A percentile compares a stretch with the other conserved stretches of the same genome.
phyloP scores from a whole-genome alignment of 2,797 vertebrate genomes.

The Anisognathus igniventris region DNA sequence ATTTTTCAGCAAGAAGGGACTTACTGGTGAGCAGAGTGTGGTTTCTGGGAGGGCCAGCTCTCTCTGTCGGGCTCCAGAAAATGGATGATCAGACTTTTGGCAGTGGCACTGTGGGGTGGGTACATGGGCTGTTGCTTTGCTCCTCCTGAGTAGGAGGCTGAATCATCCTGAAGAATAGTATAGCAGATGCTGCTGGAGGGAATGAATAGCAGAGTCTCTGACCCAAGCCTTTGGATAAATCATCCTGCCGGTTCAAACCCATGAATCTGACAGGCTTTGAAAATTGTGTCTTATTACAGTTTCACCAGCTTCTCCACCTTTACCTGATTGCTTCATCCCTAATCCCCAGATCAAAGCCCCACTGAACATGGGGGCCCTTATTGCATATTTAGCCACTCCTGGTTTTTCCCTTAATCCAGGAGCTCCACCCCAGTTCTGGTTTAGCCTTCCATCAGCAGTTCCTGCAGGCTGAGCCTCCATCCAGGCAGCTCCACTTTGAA shows the following conservation, averaged over 20 bases:
- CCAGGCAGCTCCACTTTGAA: neutral
- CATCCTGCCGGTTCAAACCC: neutral
- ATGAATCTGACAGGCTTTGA: neutral
- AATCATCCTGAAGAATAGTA: neutral
- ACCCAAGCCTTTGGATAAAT: neutral
- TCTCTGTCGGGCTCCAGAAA: accelerated
- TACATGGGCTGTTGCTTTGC: neutral
- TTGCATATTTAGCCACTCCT: neutral
- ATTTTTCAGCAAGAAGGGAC: neutral
- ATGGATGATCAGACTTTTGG: neutral
- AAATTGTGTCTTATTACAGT: neutral
- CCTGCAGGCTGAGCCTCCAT: neutral
- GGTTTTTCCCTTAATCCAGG: neutral
- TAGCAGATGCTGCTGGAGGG: neutral
- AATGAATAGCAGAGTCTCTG: neutral
- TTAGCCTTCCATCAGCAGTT: neutral
- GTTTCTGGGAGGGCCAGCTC: neutral
- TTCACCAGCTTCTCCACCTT: neutral
- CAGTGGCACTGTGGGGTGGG: neutral
- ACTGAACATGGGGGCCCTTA: accelerated
- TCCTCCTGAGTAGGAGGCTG: neutral
- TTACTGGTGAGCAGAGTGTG: neutral
- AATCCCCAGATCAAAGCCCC: neutral
- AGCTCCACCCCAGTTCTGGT: neutral
- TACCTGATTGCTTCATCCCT: neutral